Evolutionary conservation across 2,797 vertebrate genomes (phyloP).

Genomic region (Pangasius krempfi): DNA sequence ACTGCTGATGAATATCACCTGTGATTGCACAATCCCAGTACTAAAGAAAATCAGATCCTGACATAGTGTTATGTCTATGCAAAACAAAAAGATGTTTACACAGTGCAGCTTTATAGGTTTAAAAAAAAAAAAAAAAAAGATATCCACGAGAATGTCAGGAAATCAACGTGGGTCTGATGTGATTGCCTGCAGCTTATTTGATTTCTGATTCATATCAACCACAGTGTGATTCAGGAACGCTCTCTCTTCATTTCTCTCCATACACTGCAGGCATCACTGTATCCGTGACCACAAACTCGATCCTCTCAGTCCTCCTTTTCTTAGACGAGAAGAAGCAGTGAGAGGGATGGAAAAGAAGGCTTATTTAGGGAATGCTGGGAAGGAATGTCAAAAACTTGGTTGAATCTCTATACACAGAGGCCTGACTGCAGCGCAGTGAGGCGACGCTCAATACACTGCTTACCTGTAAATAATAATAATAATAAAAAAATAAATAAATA

Average conservation of each 20-base stretch:
- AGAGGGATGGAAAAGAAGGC: neutral
- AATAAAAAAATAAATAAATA: neutral
- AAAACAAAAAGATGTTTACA: constrained; percentile 26
- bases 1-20: constrained; percentile 22
- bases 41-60: constrained; percentile 23
- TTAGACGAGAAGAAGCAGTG: neutral
- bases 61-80: constrained; percentile 21
- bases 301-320: neutral
- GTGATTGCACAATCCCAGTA: constrained; percentile 49
- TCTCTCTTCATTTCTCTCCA: neutral
- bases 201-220: neutral
- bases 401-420: constrained; percentile 79
- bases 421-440: constrained; percentile 88
- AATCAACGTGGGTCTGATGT: neutral
- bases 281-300: neutral
- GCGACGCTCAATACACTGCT: constrained; percentile 92
- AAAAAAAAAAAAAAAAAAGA: neutral
- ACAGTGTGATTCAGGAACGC: neutral
- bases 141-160: neutral
- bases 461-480: constrained; percentile 74
- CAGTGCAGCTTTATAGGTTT: constrained; percentile 42
- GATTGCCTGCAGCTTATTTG: constrained; percentile 18
- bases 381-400: constrained; percentile 20
- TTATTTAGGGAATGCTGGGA: neutral
- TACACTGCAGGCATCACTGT: neutral